These are phyloP conservation scores for Pycnomerus fuliginosus DNA, from an alignment of 2,888 invertebrate genomes.

Conservation along the genomic window DNA sequence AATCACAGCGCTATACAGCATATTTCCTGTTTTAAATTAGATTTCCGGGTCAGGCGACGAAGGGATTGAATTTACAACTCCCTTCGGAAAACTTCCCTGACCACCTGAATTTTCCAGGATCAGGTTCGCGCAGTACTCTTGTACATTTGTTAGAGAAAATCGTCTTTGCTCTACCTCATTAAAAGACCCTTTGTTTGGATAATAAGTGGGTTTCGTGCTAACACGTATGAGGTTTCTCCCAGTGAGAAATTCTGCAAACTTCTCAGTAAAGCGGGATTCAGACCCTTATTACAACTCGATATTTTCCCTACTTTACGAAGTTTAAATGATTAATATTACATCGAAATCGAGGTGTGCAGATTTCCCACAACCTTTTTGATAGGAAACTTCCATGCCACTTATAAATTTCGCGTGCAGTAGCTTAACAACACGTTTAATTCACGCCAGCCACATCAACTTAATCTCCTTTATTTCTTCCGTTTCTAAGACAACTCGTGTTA, in stretches of 20 bases:
- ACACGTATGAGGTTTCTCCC: slow-evolving; percentile 16
- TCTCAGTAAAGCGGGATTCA: slow-evolving; percentile 1
- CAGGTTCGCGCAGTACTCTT: not conserved
- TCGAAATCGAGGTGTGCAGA: too few species aligned
- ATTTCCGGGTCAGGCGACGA: slow-evolving; percentile 32
- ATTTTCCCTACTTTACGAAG: slow-evolving; percentile 16
- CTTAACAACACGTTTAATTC: slow-evolving; percentile 15
- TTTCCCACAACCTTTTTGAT: too few species aligned
- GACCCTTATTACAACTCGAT: slow-evolving; percentile 11
- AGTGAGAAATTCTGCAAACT: slow-evolving; percentile 8
- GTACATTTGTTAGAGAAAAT: slow-evolving; percentile 6
- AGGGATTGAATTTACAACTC: slow-evolving; percentile 31
- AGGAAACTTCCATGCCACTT: too few species aligned
- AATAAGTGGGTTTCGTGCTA: slow-evolving; percentile 16
- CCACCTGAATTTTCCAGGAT: slow-evolving; percentile 24
- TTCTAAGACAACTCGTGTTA: slow-evolving; percentile 23
- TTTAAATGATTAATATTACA: slow-evolving; percentile 20
- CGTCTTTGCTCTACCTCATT: slow-evolving; percentile 20
- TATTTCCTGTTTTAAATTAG: slow-evolving; percentile 35
- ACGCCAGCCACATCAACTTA: slow-evolving; percentile 20
- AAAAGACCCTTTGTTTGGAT: slow-evolving; percentile 20
- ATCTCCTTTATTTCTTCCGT: slow-evolving; percentile 30
- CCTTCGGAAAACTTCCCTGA: slow-evolving; percentile 27
- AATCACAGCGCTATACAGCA: slow-evolving; percentile 30
- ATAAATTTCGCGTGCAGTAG: slow-evolving; percentile 13